Evolutionary conservation across 2,113 vertebrate genomes (phyloP).

Genomic region (Sylvia atricapilla): DNA sequence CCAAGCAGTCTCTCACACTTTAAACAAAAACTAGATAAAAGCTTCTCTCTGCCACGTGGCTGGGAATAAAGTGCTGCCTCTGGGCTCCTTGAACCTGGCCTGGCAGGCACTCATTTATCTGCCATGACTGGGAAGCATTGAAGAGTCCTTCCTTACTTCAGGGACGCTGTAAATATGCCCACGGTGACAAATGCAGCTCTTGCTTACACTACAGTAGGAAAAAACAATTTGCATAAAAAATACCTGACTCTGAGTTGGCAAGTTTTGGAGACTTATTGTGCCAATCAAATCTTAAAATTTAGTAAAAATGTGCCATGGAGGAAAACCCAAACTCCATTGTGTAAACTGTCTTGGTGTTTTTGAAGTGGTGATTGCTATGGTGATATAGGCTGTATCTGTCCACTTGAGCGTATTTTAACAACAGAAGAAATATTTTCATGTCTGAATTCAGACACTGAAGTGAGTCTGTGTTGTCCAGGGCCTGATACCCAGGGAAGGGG

Average conservation of each 20-base stretch:
- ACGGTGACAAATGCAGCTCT: neutral
- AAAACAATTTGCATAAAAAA: neutral
- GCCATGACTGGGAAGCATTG: fast-evolving
- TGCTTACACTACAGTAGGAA: neutral
- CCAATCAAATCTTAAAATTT: neutral
- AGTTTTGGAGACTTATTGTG: neutral
- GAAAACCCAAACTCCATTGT: fast-evolving
- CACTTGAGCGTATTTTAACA: neutral
- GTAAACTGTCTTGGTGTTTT: neutral
- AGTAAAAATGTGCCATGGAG: neutral
- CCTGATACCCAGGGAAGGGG: neutral
- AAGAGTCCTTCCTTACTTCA: neutral
- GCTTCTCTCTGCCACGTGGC: neutral
- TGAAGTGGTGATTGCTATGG: neutral
- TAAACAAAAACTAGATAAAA: conserved; percentile 25
- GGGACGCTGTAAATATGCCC: neutral
- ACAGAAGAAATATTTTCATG: neutral
- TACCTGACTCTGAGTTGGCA: neutral
- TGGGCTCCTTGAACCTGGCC: neutral
- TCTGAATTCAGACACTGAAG: neutral
- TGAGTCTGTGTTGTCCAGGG: neutral
- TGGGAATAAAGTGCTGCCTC: neutral
- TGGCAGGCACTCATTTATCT: neutral
- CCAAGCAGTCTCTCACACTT: neutral
- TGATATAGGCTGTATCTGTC: neutral